A percentile compares a stretch with the other conserved stretches of the same genome.
Evolutionary conservation across 92 coral and sea anemone species (phyloP).

Genomic region (Diadumene lineata): DNA sequence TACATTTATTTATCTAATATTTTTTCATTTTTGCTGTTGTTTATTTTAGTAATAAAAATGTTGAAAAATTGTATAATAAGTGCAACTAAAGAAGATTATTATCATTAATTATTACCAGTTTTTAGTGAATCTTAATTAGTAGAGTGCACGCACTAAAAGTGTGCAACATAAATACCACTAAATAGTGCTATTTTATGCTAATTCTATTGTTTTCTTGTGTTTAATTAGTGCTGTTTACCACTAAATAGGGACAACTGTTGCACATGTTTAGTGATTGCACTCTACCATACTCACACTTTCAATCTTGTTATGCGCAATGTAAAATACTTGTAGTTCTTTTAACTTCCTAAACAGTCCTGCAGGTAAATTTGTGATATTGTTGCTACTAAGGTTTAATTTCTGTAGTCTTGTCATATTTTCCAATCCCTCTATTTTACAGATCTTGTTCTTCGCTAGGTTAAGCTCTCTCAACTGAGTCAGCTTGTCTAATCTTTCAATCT

Average conservation of each 20-base stretch:
- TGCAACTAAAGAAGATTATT: too few species aligned
- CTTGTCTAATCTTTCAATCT: slow-evolving; percentile 87
- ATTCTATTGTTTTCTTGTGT: too few species aligned
- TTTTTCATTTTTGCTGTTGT: too few species aligned
- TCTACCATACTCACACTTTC: slow-evolving; percentile 64
- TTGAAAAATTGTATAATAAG: too few species aligned
- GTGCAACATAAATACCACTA: too few species aligned
- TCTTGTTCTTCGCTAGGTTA: slow-evolving; percentile 80
- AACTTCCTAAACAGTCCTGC: slow-evolving; percentile 75
- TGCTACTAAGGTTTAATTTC: slow-evolving; percentile 84
- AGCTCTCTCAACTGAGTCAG: slow-evolving; percentile 82
- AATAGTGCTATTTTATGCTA: too few species aligned
- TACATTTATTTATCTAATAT: too few species aligned
- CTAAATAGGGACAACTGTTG: too few species aligned
- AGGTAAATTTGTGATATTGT: slow-evolving; percentile 73
- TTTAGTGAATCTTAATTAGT: not conserved
- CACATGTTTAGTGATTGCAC: not conserved
- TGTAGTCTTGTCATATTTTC: slow-evolving; percentile 69
- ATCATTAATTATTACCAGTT: not conserved
- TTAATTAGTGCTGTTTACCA: too few species aligned
- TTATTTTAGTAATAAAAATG: too few species aligned
- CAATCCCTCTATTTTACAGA: slow-evolving; percentile 81
- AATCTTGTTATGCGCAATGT: slow-evolving; percentile 76
- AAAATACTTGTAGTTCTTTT: slow-evolving; percentile 67
- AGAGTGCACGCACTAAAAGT: too few species aligned